Base-by-base conservation (phyloP, 2,797 vertebrate genomes). In the Platalea minor region DNA sequence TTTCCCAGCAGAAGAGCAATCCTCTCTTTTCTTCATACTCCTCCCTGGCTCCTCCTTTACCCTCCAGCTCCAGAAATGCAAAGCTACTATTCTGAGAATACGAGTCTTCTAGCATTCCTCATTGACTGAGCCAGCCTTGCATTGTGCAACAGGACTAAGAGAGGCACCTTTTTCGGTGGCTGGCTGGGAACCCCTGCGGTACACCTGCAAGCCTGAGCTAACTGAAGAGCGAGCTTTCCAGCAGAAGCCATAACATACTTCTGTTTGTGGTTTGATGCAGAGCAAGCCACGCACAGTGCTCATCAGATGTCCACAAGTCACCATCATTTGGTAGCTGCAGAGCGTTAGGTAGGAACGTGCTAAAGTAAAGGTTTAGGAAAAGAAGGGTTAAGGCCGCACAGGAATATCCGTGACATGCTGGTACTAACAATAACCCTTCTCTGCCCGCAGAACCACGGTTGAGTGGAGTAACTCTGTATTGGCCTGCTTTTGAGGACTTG, bases 401-500 rank as follows among this genome's bases (percentile, higher is more conserved):
- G 91, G 41, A 91, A 20, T 33, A 84, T 25, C 77, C 2, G 0
- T 28, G 50, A 7, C 16, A 9, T 6, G 67, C 17, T 17, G n/a
- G 64, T 67, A 8, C 45, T 37, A 11, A 56, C 2, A 12, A 91
- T 68, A 89, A 59, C 69, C 67, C 63, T 79, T 5, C 83, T 45
- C n/a, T 78, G 77, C 75, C 83, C 78, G 16, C 93, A 77, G 84
- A 88, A 21, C 39, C 48, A 10, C 0, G 0, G 69, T 43, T 8
- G 17, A 16, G 64, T 4, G 19, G 4, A 88, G 68, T 26, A 78
- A 26, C 65, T 92, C 12, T 54, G 67, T 63, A 46, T 75, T 67
- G 86, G 59, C 46, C 67, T 79, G 65, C 69, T 79, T 76, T 63
- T 67, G 83, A 91, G 93, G 88, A 59, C 79, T 68, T 29, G 29